phyloP scores from a whole-genome alignment of 2,797 vertebrate genomes.

The Emys orbicularis region DNA sequence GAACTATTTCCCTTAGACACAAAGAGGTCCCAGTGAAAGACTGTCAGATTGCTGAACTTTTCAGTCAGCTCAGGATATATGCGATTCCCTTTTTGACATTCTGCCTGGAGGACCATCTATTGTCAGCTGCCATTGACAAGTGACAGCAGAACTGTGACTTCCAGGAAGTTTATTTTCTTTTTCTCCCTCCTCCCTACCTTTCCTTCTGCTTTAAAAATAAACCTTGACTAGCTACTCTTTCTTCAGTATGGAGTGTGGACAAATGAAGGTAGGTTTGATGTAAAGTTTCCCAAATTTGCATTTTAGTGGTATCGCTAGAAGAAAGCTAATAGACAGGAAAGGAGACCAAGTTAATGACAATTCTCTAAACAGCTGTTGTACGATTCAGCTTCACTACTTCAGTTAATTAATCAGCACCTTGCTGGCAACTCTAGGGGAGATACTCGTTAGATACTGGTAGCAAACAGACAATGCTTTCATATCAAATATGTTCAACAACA shows the following conservation, averaged over 20 bases:
- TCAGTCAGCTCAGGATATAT: slow-evolving; percentile 4
- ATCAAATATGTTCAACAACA: slow-evolving; percentile 84
- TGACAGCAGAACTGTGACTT: slow-evolving; percentile 64
- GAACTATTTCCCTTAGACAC: rapidly evolving
- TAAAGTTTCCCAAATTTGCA: slow-evolving; percentile 65
- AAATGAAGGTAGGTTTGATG: slow-evolving; percentile 55
- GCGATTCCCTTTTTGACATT: slow-evolving; percentile 54
- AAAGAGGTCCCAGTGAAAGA: neutral
- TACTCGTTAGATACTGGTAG: slow-evolving; percentile 84
- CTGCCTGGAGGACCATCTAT: slow-evolving; percentile 49
- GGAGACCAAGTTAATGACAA: slow-evolving; percentile 84
- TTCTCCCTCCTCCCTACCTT: neutral
- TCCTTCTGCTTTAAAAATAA: slow-evolving; percentile 32
- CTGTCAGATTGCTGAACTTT: neutral
- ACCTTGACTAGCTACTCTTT: neutral
- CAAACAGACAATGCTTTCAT: slow-evolving; percentile 85
- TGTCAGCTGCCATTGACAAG: slow-evolving; percentile 68
- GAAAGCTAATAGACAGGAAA: slow-evolving; percentile 81
- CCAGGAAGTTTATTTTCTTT: slow-evolving; percentile 59
- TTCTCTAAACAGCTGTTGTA: slow-evolving; percentile 86
- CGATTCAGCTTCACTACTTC: slow-evolving; percentile 86
- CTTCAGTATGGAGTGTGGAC: neutral
- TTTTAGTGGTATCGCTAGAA: slow-evolving; percentile 64
- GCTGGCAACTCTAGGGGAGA: slow-evolving; percentile 86
- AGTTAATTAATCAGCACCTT: slow-evolving; percentile 91